Base-by-base conservation (phyloP, 1,140 invertebrate genomes). In the Pseudomyrmex pallidus region DNA sequence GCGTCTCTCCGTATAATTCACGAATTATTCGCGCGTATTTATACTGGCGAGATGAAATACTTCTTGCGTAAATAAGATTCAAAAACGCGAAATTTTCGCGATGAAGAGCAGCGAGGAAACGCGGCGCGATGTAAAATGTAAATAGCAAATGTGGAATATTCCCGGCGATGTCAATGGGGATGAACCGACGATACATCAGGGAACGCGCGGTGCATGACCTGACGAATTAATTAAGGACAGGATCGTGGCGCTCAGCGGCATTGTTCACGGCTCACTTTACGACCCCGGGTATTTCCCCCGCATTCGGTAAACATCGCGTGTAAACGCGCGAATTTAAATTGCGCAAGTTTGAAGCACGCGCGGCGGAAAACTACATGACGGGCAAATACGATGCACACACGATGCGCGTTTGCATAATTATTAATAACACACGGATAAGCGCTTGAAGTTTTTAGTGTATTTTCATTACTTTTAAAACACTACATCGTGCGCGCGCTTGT, bases 201-300 rank as follows among this genome's bases (percentile, higher is more conserved):
- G 74, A 77, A 44, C 7, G 13, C 7, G 57, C 56, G 7, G 17
- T 22, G 46, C 62, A 77, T 67, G 74, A 67, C 62, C 74, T 44
- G 54, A 50, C 63, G 54, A 83, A 74, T 74, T 85, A 85, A 85
- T 85, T 74, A 67, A 85, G 54, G 67, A 22, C 50, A n/a, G 80
- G 68, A 74, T 83, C 67, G 74, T 64, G 35, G 68, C n/a, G 13
- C 72, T 85, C 66, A 50, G 13, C 61, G 83, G 70, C 22, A 63
- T 85, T 56, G 70, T 84, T 63, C 56, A 35, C 50, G 25, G 25
- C 35, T 77, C 74, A 77, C 74, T 77, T 77, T 67, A 77, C 35
- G 74, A 68, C 63, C 50, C 25, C 48, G 52, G 50, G n/a, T 7
- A 20, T 68, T 77, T 54, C 64, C 52, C 67, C 12, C 50, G 13